Conservation (phyloP, 2,888 invertebrate species). For the Sinohyriopsis cumingii region DNA sequence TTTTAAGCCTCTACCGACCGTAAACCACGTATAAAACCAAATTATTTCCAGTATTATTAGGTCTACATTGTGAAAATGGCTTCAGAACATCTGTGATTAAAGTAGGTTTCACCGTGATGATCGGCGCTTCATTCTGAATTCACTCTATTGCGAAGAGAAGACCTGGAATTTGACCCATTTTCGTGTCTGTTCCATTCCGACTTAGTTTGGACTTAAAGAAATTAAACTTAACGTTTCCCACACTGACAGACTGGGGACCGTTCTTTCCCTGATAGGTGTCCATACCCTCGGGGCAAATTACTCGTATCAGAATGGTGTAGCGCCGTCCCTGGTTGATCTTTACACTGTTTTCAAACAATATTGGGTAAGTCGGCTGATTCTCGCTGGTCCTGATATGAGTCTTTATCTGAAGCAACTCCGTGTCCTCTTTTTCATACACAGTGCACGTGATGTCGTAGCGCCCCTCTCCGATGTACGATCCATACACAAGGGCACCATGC, state of each 20-base stretch:
- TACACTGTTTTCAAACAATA: slow-evolving; percentile 36
- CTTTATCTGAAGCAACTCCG: slow-evolving; percentile 25
- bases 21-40: too few species aligned
- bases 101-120: too few species aligned
- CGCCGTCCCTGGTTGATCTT: slow-evolving; percentile 24
- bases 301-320: slow-evolving; percentile 36
- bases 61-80: too few species aligned
- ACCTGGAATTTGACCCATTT: slow-evolving; percentile 50
- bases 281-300: slow-evolving; percentile 40
- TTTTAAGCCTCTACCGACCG: too few species aligned
- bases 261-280: slow-evolving; percentile 47
- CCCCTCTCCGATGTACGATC: slow-evolving; percentile 47
- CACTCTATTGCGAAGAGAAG: slow-evolving; percentile 31
- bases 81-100: too few species aligned
- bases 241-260: slow-evolving; percentile 29
- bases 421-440: slow-evolving; percentile 31
- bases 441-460: slow-evolving; percentile 41
- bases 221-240: slow-evolving; percentile 34
- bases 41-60: too few species aligned
- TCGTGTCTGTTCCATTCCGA: slow-evolving; percentile 46
- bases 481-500: slow-evolving; percentile 44
- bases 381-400: slow-evolving; percentile 43
- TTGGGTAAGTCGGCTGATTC: slow-evolving; percentile 41
- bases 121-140: too few species aligned
- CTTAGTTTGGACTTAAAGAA: slow-evolving; percentile 45